Evolutionary conservation across 1,140 invertebrate species (phyloP), one percentile per base, ranked within the genome.

Genomic region (Mamestra configurata): DNA sequence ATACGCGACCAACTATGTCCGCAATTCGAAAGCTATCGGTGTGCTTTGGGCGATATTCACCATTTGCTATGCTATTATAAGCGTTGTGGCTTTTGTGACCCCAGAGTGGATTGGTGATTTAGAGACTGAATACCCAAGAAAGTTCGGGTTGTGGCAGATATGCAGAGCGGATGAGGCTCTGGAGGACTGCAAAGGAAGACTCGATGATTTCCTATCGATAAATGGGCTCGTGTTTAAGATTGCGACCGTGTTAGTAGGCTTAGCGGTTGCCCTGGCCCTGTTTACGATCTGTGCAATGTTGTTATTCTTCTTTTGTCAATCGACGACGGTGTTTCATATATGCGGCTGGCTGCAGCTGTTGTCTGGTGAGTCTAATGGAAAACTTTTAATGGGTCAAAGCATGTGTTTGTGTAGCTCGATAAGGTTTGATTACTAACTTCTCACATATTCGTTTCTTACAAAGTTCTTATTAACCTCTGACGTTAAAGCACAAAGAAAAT

Each of bases 1-100:
- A 90, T 98, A 98, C 93, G 98, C 98, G 68, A 98, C 98, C 22
- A 99, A 98, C 94, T 99, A 99, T 94, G 97, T 99, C 53, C 96
- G 98, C 87, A 99, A 99, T 96, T 98, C 98, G 59, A 98, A 99
- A 95, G 98, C 99, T 49, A 98, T 99, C 73, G 98, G 98, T 51
- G 98, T 99, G 18, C 96, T 99, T 57, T 99, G 99, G 99, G 98
- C 97, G 22, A 98, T 99, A 84, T 99, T 99, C 92, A 98, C 98
- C 71, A 98, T 99, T 88, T 99, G 99, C 95, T 99, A 98, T 93
- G 98, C 98, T 66, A 99, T 99, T 86, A 99, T 99, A 87, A 97
- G 97, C 75, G 97, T 99, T 77, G 98, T 99, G 18, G 98, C 98
- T 0, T 99, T 99, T 92, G 97, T 99, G 18, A 99, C 99, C 72